Evolutionary conservation across 2,888 invertebrate species (phyloP).

Genomic region (Tillus elongatus): DNA sequence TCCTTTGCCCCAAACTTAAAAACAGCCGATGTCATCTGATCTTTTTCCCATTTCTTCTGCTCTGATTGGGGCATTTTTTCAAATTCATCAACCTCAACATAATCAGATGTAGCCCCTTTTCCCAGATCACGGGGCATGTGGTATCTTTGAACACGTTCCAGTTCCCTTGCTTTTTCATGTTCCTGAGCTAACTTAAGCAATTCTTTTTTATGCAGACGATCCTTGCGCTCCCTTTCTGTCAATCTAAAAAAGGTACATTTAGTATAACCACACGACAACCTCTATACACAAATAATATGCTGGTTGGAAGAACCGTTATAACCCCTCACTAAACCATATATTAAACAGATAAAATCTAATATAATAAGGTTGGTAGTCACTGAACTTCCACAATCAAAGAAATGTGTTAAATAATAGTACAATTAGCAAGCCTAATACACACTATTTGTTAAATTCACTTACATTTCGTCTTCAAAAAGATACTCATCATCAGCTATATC

Average conservation of each 20-base stretch:
- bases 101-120: slow-evolving; percentile 62
- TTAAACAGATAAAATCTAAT: no score
- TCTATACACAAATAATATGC: no score
- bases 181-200: slow-evolving; percentile 85
- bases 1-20: slow-evolving; percentile 92
- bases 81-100: slow-evolving; percentile 76
- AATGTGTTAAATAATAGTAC: neutral
- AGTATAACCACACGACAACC: no score
- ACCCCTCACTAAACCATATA: no score
- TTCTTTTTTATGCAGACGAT: slow-evolving; percentile 84
- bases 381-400: no score
- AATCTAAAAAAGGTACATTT: slow-evolving; percentile 53
- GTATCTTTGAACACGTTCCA: slow-evolving; percentile 88
- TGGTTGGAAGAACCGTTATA: no score
- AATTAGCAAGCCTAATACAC: slow-evolving; percentile 5
- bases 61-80: slow-evolving; percentile 78
- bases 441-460: slow-evolving; percentile 45
- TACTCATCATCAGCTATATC: slow-evolving; percentile 95
- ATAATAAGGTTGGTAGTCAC: no score
- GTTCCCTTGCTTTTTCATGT: slow-evolving; percentile 88
- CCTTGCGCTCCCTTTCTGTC: slow-evolving; percentile 74
- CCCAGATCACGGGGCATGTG: slow-evolving; percentile 85
- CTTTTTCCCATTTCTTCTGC: slow-evolving; percentile 95
- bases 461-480: slow-evolving; percentile 82
- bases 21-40: slow-evolving; percentile 86